Base-by-base conservation (phyloP, 2,113 vertebrate genomes). In the Ophthalmolycus amberensis region DNA sequence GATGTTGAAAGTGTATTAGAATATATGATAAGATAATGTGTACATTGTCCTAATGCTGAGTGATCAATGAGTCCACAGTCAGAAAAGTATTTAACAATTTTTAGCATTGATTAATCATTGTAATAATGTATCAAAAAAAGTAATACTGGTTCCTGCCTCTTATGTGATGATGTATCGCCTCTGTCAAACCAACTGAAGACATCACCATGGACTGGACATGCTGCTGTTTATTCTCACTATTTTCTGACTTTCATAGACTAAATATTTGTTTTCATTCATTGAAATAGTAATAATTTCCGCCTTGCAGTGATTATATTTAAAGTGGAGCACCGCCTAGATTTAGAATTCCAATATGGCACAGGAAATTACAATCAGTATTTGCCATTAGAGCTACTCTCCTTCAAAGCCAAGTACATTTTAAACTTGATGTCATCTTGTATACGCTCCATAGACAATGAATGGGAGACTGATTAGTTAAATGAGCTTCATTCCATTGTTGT, bases 1-100 rank as follows among this genome's bases (percentile, higher is more conserved):
- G 22, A 15, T 48, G 2, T 75, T 89, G 58, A 34, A 81, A 73
- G 46, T 77, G 63, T 2, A 5, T 75, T 54, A 22, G 27, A 68
- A 32, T 34, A 32, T 68, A n/a, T 60, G 20, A 44, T 76, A 29
- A 48, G 9, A 44, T 52, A 62, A 65, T 38, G 34, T 77, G 16
- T 52, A 18, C 6, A 8, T 42, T 56, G 52, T 62, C n/a, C 44
- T 52, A 54, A 42, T 68, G 2, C 38, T 6, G 75, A 60, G 52
- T 27, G 70, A 29, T 70, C 11, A 32, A 14, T 4, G 5, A 34
- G 8, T 52, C 0, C 0, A 60, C 9, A 27, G 11, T 48, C n/a
- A 25, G 18, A 20, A 9, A 8, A 38, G 4, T 9, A 9, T 48
- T 46, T 50, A 20, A 14, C 52, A 16, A 15, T 25, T 11, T 10